Evolutionary conservation across 2,113 vertebrate species (phyloP), one percentile per base, ranked within the genome.

Genomic region (Orientallactaga bullata): DNA sequence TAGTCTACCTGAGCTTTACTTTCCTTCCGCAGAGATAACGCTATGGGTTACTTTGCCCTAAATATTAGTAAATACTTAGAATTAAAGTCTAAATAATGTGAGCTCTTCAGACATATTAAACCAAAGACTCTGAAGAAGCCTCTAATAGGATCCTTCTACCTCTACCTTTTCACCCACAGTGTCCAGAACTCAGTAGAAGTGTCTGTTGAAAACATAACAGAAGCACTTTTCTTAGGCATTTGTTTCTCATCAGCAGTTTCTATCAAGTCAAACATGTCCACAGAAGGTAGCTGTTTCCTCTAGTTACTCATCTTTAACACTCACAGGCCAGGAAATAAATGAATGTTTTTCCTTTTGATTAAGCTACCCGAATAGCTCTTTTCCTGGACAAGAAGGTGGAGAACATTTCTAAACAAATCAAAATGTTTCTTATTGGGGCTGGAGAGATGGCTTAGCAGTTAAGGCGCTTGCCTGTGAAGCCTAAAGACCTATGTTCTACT

Each of bases 221-320:
- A 86, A 76, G 11, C 72, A 39, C 32, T 88, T 76, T 94, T 63
- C 82, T 85, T 42, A 85, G 32, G 39, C 61, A 11, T 42, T 77
- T 60, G 9, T 80, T 90, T 83, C 79, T 95, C n/a, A 68, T 35
- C 37, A 61, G 63, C 10, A 79, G 42, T 93, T 95, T 37, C 82
- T 83, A 77, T 66, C 76, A 93, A 72, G 66, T 20, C 61, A 47
- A 30, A 91, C 89, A 37, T 72, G 72, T 71, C 58, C 76, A 47
- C 72, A 94, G 30, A 60, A 76, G 32, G 39, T 32, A 69, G 1
- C 32, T 73, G 79, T 23, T 82, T 81, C 32, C 42, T 63, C 71
- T 20, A 63, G 21, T 83, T 90, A 88, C 58, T 89, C 85, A 94
- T 66, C 35, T 92, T 93, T 23, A 85, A 85, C 35, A 81, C 39